phyloP scores from a whole-genome alignment of 2,113 vertebrate species.

The Scopus umbretta region DNA sequence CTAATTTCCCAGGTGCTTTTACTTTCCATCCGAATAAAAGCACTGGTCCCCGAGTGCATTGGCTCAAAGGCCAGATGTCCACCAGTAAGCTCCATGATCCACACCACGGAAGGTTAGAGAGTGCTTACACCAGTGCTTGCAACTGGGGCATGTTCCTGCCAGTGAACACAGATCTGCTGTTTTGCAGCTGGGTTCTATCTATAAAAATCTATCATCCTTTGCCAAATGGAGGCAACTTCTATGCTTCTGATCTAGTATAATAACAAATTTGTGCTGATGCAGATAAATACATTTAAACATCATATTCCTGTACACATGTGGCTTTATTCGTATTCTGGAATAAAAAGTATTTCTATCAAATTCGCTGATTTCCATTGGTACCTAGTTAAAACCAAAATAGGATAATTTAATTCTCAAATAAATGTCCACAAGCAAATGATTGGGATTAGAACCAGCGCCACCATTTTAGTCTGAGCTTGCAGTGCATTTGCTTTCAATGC shows the following conservation, averaged over 20 bases:
- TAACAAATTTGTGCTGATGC: neutral
- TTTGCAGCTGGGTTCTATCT: neutral
- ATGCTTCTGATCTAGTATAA: neutral
- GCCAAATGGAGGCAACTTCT: neutral
- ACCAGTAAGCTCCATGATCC: neutral
- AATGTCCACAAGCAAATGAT: neutral
- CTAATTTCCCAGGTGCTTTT: neutral
- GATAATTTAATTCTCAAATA: neutral
- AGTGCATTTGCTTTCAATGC: neutral
- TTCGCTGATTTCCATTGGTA: neutral
- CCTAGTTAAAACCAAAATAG: neutral
- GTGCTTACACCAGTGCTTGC: neutral
- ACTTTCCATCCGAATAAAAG: neutral
- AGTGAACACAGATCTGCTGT: neutral
- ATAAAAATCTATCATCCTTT: neutral
- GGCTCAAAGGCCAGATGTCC: neutral
- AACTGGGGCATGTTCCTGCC: accelerated
- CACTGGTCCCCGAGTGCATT: neutral
- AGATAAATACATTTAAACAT: neutral
- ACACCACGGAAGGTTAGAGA: neutral
- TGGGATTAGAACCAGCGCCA: neutral
- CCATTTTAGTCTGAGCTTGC: neutral
- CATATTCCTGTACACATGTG: neutral
- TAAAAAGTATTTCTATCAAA: neutral
- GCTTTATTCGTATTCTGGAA: neutral